Percentiles rank a stretch among this genome's conserved stretches.
These are phyloP conservation scores for Heteromurus nitidus DNA, from an alignment of 2,888 invertebrate species.

Conservation along the genomic window DNA sequence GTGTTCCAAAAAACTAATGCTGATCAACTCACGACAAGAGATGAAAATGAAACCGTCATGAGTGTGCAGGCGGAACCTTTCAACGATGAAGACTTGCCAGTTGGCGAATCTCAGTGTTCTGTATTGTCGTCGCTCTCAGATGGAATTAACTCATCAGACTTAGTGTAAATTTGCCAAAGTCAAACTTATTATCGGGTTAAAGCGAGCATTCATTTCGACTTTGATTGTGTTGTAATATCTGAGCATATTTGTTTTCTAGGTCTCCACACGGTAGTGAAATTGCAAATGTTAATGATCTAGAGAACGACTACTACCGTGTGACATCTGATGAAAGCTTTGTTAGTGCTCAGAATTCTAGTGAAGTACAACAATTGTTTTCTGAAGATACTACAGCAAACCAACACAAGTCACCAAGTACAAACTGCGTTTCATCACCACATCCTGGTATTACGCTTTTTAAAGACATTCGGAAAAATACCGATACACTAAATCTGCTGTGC, in stretches of 20 bases:
- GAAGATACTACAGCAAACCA: neutral
- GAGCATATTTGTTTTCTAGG: neutral
- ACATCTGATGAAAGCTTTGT: conserved; percentile 22
- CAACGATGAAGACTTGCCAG: neutral
- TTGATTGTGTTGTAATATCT: neutral
- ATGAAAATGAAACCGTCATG: neutral
- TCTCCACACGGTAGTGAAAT: neutral
- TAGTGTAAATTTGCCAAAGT: conserved; percentile 24
- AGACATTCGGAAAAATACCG: neutral
- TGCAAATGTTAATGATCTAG: neutral
- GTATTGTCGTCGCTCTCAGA: conserved; percentile 5
- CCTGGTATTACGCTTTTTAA: conserved; percentile 20
- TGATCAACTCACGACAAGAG: neutral
- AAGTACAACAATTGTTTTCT: neutral
- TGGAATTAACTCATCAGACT: conserved; percentile 10
- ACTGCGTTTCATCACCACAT: neutral
- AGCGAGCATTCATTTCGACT: neutral
- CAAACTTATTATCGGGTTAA: no score
- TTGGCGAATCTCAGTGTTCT: neutral
- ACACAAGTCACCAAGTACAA: neutral
- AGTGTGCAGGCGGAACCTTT: neutral
- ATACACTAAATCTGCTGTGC: conserved; percentile 9
- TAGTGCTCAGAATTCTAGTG: neutral
- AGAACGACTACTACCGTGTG: neutral
- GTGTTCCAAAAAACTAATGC: neutral